Conservation (phyloP, 2,888 invertebrate genomes). For the Notodonta dromedarius region DNA sequence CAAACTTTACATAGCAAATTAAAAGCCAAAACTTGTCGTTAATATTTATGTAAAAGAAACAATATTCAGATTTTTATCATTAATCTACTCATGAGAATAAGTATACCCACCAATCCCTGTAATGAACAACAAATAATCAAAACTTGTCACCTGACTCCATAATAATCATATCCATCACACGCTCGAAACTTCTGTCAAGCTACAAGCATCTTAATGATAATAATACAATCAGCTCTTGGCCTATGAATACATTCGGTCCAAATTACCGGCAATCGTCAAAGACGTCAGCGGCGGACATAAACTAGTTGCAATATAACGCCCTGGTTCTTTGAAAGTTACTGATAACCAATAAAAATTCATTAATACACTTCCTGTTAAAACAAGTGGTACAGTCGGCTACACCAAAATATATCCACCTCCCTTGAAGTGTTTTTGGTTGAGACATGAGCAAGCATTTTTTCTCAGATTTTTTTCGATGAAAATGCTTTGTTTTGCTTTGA, state of each 20-base stretch:
- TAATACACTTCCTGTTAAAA: constrained; percentile 69
- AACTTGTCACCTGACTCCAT: background rate
- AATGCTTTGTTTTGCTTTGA: too few species aligned
- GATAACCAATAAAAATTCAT: constrained; percentile 64
- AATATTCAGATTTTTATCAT: too few species aligned
- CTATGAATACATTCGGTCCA: constrained; percentile 42
- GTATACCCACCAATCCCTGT: too few species aligned
- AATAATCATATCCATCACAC: background rate
- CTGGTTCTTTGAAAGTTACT: constrained; percentile 62
- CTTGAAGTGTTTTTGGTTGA: too few species aligned
- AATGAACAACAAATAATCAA: background rate
- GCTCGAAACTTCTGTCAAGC: background rate
- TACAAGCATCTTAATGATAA: background rate
- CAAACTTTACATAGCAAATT: too few species aligned
- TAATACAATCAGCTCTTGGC: constrained; percentile 19
- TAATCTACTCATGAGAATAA: background rate
- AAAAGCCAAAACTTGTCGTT: too few species aligned
- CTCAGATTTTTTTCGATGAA: too few species aligned
- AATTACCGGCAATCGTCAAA: constrained; percentile 51
- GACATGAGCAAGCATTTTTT: too few species aligned
- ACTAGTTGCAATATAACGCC: constrained; percentile 46
- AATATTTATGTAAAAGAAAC: too few species aligned
- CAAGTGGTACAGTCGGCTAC: constrained; percentile 37
- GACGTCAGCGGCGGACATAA: constrained; percentile 43
- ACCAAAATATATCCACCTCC: constrained; percentile 8